Percentiles rank a stretch among this genome's conserved stretches.
Conservation (phyloP, 2,113 vertebrate genomes). For the Nicator chloris region DNA sequence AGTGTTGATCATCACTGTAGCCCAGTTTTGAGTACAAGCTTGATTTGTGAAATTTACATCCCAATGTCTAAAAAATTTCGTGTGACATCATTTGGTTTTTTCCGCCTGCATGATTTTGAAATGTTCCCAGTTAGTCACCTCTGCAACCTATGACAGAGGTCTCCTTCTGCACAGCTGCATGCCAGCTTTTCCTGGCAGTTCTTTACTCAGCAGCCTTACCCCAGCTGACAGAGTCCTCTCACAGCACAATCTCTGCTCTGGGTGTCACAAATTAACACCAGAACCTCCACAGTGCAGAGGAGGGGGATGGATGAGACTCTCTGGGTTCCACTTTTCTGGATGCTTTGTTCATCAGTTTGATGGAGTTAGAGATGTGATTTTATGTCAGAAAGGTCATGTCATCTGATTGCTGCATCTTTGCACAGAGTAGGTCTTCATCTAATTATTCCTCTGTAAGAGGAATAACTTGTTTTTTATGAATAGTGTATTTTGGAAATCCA, state of each 20-base stretch:
- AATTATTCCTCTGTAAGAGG: background rate
- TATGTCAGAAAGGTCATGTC: background rate
- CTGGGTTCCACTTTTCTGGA: background rate
- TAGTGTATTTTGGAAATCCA: background rate
- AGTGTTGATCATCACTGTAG: background rate
- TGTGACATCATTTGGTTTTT: background rate
- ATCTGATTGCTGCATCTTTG: background rate
- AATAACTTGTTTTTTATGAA: background rate
- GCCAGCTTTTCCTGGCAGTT: background rate
- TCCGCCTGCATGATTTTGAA: background rate
- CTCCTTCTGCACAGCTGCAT: background rate
- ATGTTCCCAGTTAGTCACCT: background rate
- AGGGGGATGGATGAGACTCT: background rate
- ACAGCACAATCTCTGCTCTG: background rate
- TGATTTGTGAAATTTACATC: background rate
- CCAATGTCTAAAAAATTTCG: background rate
- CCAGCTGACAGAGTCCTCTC: background rate
- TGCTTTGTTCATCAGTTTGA: background rate
- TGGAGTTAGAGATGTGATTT: background rate
- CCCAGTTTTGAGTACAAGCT: background rate
- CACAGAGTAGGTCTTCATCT: background rate
- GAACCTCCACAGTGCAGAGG: background rate
- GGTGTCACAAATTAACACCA: background rate
- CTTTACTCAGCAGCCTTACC: background rate
- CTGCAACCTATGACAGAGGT: background rate